Conservation (phyloP, 2,113 vertebrate species). For the Cyprinodon tularosa region DNA sequence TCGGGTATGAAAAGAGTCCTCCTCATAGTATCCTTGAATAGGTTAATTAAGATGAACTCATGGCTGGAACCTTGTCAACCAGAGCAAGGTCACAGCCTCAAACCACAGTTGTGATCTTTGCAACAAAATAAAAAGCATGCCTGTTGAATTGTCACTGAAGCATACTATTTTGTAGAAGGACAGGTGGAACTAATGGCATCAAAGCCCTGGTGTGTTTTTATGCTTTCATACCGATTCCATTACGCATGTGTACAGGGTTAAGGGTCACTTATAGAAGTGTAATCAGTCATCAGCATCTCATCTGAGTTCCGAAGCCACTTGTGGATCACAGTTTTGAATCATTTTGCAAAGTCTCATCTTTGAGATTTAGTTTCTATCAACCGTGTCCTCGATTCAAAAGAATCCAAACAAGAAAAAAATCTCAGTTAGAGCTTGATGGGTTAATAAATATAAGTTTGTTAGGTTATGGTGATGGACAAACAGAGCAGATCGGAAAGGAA, state of each 20-base stretch:
- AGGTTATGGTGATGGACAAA: no score
- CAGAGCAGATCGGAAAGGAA: no score
- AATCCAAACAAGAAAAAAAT: neutral
- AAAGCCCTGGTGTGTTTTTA: neutral
- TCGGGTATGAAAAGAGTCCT: constrained; percentile 13
- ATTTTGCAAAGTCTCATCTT: neutral
- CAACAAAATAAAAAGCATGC: neutral
- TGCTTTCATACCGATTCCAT: neutral
- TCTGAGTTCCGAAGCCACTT: neutral
- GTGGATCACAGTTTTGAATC: neutral
- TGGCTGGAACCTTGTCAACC: constrained; percentile 2
- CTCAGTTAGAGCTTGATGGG: neutral
- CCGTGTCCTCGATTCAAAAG: no score
- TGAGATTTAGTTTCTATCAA: neutral
- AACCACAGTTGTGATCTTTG: neutral
- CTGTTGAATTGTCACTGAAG: neutral
- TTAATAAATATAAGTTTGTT: no score
- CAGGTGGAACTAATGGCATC: neutral
- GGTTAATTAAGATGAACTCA: neutral
- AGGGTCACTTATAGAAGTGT: constrained; percentile 3
- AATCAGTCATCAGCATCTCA: neutral
- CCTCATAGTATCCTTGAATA: constrained; percentile 17
- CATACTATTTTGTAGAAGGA: neutral
- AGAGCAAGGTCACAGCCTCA: neutral
- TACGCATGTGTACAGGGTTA: neutral